phyloP scores from a whole-genome alignment of 2,113 vertebrate genomes.

The Chlorodrepanis virens region DNA sequence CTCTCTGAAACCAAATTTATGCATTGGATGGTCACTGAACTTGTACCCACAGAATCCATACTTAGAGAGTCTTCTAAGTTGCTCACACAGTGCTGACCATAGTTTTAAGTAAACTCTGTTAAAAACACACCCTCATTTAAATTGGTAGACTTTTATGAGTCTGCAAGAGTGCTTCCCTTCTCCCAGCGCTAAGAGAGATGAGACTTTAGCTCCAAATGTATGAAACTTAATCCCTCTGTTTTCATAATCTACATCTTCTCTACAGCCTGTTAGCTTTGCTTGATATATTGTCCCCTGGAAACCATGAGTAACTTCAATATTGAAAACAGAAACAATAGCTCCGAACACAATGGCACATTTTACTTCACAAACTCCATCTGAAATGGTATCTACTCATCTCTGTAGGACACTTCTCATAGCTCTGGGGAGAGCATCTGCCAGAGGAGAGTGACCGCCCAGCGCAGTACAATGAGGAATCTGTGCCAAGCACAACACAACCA shows the following conservation, averaged over 20 bases:
- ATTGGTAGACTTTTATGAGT: neutral
- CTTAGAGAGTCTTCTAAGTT: neutral
- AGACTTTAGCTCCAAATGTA: neutral
- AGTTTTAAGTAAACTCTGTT: neutral
- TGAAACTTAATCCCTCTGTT: slow-evolving; percentile 57
- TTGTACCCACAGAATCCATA: neutral
- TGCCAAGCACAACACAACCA: slow-evolving; percentile 54
- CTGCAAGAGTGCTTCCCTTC: neutral
- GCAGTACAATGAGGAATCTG: neutral
- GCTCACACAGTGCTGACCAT: neutral
- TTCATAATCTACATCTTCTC: slow-evolving; percentile 51
- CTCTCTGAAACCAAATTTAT: neutral
- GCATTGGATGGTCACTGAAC: neutral
- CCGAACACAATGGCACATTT: slow-evolving; percentile 25
- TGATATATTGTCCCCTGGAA: slow-evolving; percentile 53
- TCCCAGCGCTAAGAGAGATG: neutral
- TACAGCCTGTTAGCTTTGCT: slow-evolving; percentile 39
- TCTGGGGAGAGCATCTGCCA: neutral
- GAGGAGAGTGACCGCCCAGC: neutral
- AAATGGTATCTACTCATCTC: slow-evolving; percentile 46
- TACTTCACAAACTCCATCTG: slow-evolving; percentile 16
- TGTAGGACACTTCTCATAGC: neutral
- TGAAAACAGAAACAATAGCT: slow-evolving; percentile 64
- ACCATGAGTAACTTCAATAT: slow-evolving; percentile 43
- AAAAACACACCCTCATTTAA: neutral